Evolutionary conservation across 2,888 invertebrate genomes (phyloP).

Genomic region (Carabus problematicus): DNA sequence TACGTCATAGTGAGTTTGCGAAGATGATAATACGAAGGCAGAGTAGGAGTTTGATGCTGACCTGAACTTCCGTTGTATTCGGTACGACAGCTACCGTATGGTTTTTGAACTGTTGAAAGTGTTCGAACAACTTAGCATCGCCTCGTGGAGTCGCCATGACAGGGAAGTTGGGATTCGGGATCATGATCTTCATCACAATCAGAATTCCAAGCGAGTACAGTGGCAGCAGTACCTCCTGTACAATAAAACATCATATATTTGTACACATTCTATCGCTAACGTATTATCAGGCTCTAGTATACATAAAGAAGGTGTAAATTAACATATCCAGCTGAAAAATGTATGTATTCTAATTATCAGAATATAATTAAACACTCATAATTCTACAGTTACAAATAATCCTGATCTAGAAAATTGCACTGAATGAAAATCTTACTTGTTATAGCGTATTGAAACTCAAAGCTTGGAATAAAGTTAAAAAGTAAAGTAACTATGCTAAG

Average conservation of each 20-base stretch:
- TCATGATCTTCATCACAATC: conserved; percentile 74
- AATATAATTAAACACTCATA: too few relatives aligned
- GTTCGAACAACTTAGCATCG: conserved; percentile 63
- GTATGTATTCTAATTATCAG: too few relatives aligned
- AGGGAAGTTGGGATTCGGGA: conserved; percentile 80
- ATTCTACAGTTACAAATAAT: too few relatives aligned
- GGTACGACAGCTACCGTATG: conserved; percentile 75
- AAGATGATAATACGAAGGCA: too few relatives aligned
- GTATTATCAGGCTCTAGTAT: not conserved
- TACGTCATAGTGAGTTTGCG: too few relatives aligned
- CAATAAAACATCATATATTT: conserved; percentile 43
- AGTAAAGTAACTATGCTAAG: too few relatives aligned
- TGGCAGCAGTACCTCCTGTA: conserved; percentile 80
- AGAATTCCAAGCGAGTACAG: conserved; percentile 78
- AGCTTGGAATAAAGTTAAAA: too few relatives aligned
- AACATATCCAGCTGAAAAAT: not conserved
- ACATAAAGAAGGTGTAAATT: not conserved
- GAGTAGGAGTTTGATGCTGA: conserved; percentile 34
- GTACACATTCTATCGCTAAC: not conserved
- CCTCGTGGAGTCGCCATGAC: conserved; percentile 70
- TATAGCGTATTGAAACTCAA: too few relatives aligned
- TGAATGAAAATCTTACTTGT: too few relatives aligned
- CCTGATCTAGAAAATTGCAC: too few relatives aligned
- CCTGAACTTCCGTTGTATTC: conserved; percentile 65
- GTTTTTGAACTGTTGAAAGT: conserved; percentile 64